These are phyloP conservation scores for Aphelocoma californica DNA, from an alignment of 2,797 vertebrate species.

Conservation along the genomic window DNA sequence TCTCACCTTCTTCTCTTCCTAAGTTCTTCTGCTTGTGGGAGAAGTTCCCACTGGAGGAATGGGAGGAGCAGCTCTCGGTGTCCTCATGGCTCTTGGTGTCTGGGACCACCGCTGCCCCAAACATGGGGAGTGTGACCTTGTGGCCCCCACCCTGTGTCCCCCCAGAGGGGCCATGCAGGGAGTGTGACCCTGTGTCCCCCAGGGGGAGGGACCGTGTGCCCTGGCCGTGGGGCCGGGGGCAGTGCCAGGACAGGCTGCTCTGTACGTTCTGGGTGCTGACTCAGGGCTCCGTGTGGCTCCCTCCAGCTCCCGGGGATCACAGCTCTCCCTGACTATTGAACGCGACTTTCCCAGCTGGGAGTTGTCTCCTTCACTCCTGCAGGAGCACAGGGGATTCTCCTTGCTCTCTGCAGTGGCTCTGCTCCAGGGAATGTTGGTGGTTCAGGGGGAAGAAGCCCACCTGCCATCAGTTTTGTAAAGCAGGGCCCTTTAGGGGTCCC, in stretches of 20 bases:
- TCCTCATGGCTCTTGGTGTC: background rate
- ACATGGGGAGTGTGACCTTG: accelerated
- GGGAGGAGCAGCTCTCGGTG: background rate
- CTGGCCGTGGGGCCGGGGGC: background rate
- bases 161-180: too few relatives aligned
- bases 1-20: accelerated
- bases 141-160: background rate
- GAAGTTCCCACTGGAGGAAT: background rate
- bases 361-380: accelerated
- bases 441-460: background rate
- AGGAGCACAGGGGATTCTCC: background rate
- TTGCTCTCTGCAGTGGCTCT: accelerated
- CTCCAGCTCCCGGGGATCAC: accelerated
- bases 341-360: accelerated
- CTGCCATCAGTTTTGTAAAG: accelerated
- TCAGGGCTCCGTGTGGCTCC: background rate
- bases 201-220: too few relatives aligned
- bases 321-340: background rate
- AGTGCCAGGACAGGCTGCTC: background rate
- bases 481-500: too few relatives aligned
- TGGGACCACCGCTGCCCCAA: background rate
- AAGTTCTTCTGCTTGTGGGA: background rate
- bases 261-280: background rate
- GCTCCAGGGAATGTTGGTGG: accelerated
- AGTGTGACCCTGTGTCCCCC: too few relatives aligned